Percentiles rank a stretch among this genome's conserved stretches.
These are phyloP conservation scores for Ethmia dodecea DNA, from an alignment of 2,888 invertebrate genomes.

Conservation along the genomic window DNA sequence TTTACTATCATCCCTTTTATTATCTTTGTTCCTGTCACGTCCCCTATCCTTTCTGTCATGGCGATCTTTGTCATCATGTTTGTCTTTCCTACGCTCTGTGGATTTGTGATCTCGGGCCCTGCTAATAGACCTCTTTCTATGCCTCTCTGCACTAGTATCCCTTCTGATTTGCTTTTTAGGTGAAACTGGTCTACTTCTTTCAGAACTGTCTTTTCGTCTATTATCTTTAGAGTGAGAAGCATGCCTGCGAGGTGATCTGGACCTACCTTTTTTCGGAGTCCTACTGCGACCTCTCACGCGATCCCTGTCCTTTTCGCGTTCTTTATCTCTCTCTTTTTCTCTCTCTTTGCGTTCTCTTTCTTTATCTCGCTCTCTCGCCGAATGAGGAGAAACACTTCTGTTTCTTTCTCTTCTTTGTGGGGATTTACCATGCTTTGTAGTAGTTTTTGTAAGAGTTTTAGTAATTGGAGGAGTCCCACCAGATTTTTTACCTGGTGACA, in stretches of 20 bases:
- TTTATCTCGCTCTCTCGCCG: slow-evolving; percentile 64
- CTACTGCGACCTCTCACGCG: slow-evolving; percentile 67
- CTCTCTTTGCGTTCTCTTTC: slow-evolving; percentile 67
- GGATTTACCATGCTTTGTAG: slow-evolving; percentile 63
- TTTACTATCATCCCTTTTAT: slow-evolving; percentile 71
- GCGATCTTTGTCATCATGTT: slow-evolving; percentile 76
- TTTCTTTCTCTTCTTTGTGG: slow-evolving; percentile 64
- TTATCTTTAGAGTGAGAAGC: slow-evolving; percentile 58
- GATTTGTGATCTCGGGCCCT: slow-evolving; percentile 73
- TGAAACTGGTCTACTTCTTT: slow-evolving; percentile 67
- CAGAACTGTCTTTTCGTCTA: slow-evolving; percentile 66
- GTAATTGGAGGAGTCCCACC: slow-evolving; percentile 72
- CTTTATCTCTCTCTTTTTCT: slow-evolving; percentile 66
- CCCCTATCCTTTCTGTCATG: slow-evolving; percentile 84
- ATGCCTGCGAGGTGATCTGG: slow-evolving; percentile 61
- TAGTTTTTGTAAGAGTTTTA: slow-evolving; percentile 54
- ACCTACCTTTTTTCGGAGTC: slow-evolving; percentile 63
- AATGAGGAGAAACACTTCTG: slow-evolving; percentile 56
- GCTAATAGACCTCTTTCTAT: slow-evolving; percentile 56
- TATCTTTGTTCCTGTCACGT: slow-evolving; percentile 78
- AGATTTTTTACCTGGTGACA: slow-evolving; percentile 71
- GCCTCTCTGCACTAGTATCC: slow-evolving; percentile 60
- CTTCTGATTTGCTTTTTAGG: slow-evolving; percentile 63
- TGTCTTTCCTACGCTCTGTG: slow-evolving; percentile 69
- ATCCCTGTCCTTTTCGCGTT: slow-evolving; percentile 73